A percentile compares a stretch with the other conserved stretches of the same genome.
phyloP scores from a whole-genome alignment of 2,888 invertebrate species.

The Ennomos quercinarius region DNA sequence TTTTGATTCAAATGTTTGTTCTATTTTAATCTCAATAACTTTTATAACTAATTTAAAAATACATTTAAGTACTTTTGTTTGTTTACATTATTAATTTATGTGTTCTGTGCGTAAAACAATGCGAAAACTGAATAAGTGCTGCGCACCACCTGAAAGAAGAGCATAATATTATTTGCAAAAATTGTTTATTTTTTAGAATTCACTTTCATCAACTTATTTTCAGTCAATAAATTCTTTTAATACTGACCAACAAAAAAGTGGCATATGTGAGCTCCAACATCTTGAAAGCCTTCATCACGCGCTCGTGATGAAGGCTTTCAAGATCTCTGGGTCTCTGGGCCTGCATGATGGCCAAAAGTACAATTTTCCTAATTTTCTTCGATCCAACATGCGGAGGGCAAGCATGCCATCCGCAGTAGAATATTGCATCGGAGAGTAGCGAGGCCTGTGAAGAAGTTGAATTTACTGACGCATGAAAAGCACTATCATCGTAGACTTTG shows the following conservation, averaged over 20 bases:
- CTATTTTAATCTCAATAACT: too few relatives aligned
- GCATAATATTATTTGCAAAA: too few relatives aligned
- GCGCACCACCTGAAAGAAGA: slow-evolving; percentile 66
- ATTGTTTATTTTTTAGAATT: too few relatives aligned
- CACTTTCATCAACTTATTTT: too few relatives aligned
- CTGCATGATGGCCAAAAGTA: slow-evolving; percentile 64
- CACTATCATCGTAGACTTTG: too few relatives aligned
- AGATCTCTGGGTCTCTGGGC: slow-evolving; percentile 75
- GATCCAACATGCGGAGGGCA: slow-evolving; percentile 46
- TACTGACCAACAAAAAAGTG: slow-evolving; percentile 66
- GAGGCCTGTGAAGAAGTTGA: slow-evolving; percentile 59
- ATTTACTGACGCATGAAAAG: too few relatives aligned
- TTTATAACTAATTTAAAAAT: too few relatives aligned
- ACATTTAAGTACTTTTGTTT: too few relatives aligned
- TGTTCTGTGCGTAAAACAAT: slow-evolving; percentile 67
- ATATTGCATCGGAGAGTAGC: slow-evolving; percentile 67
- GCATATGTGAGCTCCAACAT: slow-evolving; percentile 73
- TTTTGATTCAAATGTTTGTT: too few relatives aligned
- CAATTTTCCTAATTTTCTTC: slow-evolving; percentile 56
- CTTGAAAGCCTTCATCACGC: slow-evolving; percentile 78
- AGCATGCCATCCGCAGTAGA: slow-evolving; percentile 75
- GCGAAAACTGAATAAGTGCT: slow-evolving; percentile 74
- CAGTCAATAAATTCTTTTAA: background rate
- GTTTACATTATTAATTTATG: slow-evolving; percentile 34
- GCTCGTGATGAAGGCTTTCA: too few relatives aligned